phyloP scores from a whole-genome alignment of 1,140 invertebrate species.

The Pachypeltis micranthus region DNA sequence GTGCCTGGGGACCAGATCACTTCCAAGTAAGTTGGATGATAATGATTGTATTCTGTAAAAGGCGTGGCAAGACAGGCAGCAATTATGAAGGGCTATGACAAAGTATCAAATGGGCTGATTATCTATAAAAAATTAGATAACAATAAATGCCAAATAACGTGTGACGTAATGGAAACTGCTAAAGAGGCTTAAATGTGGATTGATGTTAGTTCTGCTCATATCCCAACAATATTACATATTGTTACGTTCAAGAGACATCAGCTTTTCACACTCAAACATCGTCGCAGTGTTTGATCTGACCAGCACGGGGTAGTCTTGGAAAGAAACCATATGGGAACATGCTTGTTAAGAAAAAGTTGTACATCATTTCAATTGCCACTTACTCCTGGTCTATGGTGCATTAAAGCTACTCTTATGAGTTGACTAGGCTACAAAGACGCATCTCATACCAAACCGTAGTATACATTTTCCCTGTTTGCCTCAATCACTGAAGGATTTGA shows the following conservation, averaged over 20 bases:
- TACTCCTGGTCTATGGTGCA: background rate
- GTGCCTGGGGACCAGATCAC: slow-evolving; percentile 70
- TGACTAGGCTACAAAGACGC: background rate
- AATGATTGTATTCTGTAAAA: background rate
- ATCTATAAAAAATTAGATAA: background rate
- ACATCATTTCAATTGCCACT: background rate
- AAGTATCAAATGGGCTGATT: background rate
- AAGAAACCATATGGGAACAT: no score
- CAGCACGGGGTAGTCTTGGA: no score
- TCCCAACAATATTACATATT: no score
- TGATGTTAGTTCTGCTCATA: background rate
- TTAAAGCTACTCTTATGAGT: background rate
- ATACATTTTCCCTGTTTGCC: no score
- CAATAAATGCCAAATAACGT: background rate
- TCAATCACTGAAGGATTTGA: background rate
- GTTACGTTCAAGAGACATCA: no score
- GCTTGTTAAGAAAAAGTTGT: no score
- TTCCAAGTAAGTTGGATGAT: slow-evolving; percentile 52
- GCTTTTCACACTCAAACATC: no score
- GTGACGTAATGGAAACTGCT: background rate
- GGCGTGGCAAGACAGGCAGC: background rate
- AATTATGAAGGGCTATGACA: background rate
- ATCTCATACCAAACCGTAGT: background rate
- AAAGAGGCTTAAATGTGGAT: background rate
- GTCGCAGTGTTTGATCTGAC: no score